Evolutionary conservation across 2,113 vertebrate genomes (phyloP).

Genomic region (Anhinga anhinga): DNA sequence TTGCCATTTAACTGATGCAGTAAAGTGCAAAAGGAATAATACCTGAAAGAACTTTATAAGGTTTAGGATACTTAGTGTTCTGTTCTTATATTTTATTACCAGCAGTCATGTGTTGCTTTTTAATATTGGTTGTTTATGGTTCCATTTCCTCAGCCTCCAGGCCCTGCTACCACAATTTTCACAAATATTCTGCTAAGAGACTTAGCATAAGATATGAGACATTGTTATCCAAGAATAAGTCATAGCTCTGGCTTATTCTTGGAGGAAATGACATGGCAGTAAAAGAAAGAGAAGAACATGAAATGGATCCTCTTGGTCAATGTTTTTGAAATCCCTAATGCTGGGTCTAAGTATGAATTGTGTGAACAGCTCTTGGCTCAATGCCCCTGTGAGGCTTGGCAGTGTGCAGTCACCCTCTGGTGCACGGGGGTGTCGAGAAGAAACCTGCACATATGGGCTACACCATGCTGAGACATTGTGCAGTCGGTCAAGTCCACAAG

Average conservation of each 20-base stretch:
- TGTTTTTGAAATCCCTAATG: background rate
- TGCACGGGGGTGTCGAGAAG: background rate
- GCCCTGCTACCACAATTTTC: background rate
- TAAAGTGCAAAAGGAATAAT: background rate
- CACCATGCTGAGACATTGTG: rapidly evolving
- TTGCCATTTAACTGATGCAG: background rate
- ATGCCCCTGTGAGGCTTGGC: background rate
- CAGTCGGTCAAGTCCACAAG: background rate
- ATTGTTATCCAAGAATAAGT: background rate
- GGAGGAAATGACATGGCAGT: background rate
- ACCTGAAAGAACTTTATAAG: background rate
- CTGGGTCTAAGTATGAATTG: background rate
- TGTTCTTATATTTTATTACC: background rate
- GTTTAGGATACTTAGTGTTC: background rate
- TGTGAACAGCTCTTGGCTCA: background rate
- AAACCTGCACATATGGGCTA: rapidly evolving
- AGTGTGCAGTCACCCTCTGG: background rate
- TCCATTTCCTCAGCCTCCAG: background rate
- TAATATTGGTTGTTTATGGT: background rate
- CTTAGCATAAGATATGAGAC: background rate
- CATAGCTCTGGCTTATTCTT: background rate
- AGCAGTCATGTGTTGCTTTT: background rate
- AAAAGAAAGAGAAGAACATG: background rate
- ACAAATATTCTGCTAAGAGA: background rate
- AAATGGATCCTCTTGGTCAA: background rate